Base-by-base conservation (phyloP, 2,888 invertebrate genomes). In the Piscicola geometra region DNA sequence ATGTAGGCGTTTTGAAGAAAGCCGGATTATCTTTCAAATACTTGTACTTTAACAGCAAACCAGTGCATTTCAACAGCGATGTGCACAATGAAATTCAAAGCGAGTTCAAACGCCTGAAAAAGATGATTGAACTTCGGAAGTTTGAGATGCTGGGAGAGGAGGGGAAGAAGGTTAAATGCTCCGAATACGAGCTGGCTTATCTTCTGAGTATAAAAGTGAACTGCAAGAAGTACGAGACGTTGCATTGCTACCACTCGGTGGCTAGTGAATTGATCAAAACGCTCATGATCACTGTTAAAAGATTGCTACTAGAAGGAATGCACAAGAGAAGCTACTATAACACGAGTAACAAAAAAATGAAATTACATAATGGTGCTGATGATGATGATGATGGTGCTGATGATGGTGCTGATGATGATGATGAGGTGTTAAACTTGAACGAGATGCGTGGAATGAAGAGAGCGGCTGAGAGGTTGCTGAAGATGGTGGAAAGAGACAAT, bases 11-110 rank as follows among this genome's bases (percentile, higher is more conserved):
- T 5, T 15, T 32, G 32, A 28, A 50, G 15, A 50, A 9, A 21
- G 25, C 32, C 32, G 71, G 52, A 1, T 0, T 50, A 25, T 30
- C 15, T 12, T 21, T 71, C 30, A 15, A 52, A 2, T 28, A 36
- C 41, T n/a, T 73, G 60, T 73, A 73, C 41, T 73, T 73, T 36
- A 73, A 73, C 41, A 73, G 33, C n/a, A 73, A 60, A 21, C 60
- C 64, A 21, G 56, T 73, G n/a, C 28, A 21, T 41, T 9, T 18
- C n/a, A 25, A 5, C 25, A 56, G 25, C 60, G n/a, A 56, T 25
- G 21, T 56, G 12, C 5, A 21, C 21, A 56, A 18, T 56, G 21
- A 56, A 18, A 56, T 56, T 21, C 9, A 56, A 56, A 56, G 25
- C n/a, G 60, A 56, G 60, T 56, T 56, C n/a, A 56, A 56, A 56